phyloP scores from a whole-genome alignment of 2,797 vertebrate genomes.

The Parambassis ranga region DNA sequence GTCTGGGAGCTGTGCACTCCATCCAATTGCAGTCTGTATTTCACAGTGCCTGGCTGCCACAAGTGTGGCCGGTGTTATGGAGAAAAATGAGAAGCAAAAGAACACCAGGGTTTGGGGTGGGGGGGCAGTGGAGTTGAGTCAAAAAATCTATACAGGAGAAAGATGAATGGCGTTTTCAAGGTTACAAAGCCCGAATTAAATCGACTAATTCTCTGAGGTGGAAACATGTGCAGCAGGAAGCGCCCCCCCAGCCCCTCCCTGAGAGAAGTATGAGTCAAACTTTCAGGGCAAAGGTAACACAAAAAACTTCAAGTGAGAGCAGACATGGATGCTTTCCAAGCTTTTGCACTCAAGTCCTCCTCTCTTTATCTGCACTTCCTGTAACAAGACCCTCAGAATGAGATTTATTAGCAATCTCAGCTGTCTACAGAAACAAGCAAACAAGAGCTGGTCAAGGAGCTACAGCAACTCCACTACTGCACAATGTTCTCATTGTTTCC shows the following conservation, averaged over 20 bases:
- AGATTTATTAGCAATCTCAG: slow-evolving; percentile 46
- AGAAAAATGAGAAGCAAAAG: slow-evolving; percentile 55
- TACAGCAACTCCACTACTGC: slow-evolving; percentile 11
- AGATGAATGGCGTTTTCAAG: slow-evolving; percentile 59
- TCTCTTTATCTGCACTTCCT: slow-evolving; percentile 27
- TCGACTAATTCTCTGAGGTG: slow-evolving; percentile 44
- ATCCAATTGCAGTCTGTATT: slow-evolving; percentile 54
- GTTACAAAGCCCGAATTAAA: slow-evolving; percentile 56
- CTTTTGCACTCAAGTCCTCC: slow-evolving; percentile 13
- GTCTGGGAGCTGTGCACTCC: slow-evolving; percentile 42
- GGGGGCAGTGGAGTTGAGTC: slow-evolving; percentile 21
- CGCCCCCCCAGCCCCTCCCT: background rate
- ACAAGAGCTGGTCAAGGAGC: slow-evolving; percentile 46
- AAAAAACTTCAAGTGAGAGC: background rate
- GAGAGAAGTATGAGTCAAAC: slow-evolving; percentile 32
- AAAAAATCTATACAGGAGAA: slow-evolving; percentile 45
- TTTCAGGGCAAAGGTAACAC: slow-evolving; percentile 25
- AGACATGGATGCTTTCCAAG: slow-evolving; percentile 5
- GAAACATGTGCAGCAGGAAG: slow-evolving; percentile 9
- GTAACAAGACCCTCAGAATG: background rate
- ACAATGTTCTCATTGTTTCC: slow-evolving; percentile 75
- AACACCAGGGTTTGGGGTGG: background rate
- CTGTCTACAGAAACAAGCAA: slow-evolving; percentile 11
- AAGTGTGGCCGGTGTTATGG: slow-evolving; percentile 33
- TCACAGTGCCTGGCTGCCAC: slow-evolving; percentile 27